These are phyloP conservation scores for Netelia fuscicornis DNA, from an alignment of 2,888 invertebrate species.

Conservation along the genomic window DNA sequence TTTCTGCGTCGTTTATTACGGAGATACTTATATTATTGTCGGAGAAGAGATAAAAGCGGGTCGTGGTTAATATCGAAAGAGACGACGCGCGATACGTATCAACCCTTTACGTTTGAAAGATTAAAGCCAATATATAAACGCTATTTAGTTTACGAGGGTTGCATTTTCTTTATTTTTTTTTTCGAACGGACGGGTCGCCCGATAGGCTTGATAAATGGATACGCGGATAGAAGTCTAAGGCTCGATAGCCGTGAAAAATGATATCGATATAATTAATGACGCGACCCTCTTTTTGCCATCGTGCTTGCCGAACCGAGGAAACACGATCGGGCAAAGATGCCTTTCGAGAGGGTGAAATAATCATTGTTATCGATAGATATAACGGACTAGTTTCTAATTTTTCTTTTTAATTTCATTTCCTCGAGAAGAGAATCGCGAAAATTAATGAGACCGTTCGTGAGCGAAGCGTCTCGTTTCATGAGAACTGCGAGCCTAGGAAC, in stretches of 20 bases:
- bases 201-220: conserved; percentile 8
- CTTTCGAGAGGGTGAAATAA: conserved; percentile 6
- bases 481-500: neutral
- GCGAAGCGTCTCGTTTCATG: neutral
- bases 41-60: neutral
- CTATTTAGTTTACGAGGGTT: neutral
- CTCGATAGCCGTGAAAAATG: conserved; percentile 9
- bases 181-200: neutral
- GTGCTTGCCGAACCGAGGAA: neutral
- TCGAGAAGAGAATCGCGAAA: conserved; percentile 4
- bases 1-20: neutral
- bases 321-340: neutral
- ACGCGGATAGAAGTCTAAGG: neutral
- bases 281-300: neutral
- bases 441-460: conserved; percentile 35
- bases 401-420: neutral
- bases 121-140: neutral
- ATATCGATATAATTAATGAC: conserved; percentile 27
- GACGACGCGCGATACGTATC: neutral
- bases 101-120: neutral
- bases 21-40: neutral
- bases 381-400: neutral
- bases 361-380: neutral
- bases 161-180: neutral
- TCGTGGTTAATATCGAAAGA: neutral